phyloP scores from a whole-genome alignment of 2,888 invertebrate species.

The Apodemia duryi region DNA sequence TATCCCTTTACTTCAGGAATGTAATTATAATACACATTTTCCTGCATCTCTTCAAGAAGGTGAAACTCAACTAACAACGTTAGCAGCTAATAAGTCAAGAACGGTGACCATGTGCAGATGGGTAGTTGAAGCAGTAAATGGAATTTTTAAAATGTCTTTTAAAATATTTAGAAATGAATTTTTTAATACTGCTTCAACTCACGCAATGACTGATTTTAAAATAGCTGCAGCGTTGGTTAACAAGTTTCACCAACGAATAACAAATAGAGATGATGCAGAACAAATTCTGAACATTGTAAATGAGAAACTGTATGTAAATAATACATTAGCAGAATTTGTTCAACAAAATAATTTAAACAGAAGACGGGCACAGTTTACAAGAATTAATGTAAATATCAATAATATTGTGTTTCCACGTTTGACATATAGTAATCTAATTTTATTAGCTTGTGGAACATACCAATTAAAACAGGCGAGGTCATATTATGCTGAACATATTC shows the following conservation, averaged over 20 bases:
- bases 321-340: slow-evolving; percentile 21
- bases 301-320: slow-evolving; percentile 20
- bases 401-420: too few relatives aligned
- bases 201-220: slow-evolving; percentile 25
- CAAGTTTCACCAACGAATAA: slow-evolving; percentile 20
- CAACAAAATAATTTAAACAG: too few relatives aligned
- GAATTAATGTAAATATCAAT: too few relatives aligned
- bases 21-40: slow-evolving; percentile 17
- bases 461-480: slow-evolving; percentile 27
- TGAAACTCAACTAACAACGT: slow-evolving; percentile 22
- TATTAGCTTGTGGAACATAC: slow-evolving; percentile 27
- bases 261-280: slow-evolving; percentile 20
- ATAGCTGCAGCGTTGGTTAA: slow-evolving; percentile 25
- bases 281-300: slow-evolving; percentile 21
- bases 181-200: slow-evolving; percentile 21
- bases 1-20: slow-evolving; percentile 18
- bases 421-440: neutral
- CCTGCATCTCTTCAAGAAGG: slow-evolving; percentile 20
- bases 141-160: too few relatives aligned
- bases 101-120: slow-evolving; percentile 20
- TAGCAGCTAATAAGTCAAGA: slow-evolving; percentile 23
- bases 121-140: slow-evolving; percentile 25
- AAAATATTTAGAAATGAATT: too few relatives aligned
- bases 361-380: too few relatives aligned
- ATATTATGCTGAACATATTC: slow-evolving; percentile 27